A percentile compares a stretch with the other conserved stretches of the same genome.
Evolutionary conservation across 2,888 invertebrate genomes (phyloP).

Genomic region (Tetranychus piercei): DNA sequence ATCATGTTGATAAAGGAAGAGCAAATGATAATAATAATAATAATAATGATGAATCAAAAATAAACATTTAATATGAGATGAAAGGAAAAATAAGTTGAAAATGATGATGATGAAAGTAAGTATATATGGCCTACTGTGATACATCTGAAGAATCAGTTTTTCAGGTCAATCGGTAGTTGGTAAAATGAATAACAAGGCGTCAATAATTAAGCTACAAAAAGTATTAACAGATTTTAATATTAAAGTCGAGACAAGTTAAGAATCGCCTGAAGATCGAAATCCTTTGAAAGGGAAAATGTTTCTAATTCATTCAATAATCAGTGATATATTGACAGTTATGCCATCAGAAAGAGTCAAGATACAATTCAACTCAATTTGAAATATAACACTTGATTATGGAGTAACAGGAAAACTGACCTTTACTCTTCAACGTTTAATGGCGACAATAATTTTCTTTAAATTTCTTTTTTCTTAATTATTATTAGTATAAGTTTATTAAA

Average conservation of each 20-base stretch:
- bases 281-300: too few relatives aligned
- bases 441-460: too few relatives aligned
- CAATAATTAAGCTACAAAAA: background rate
- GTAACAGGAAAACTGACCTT: too few relatives aligned
- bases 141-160: background rate
- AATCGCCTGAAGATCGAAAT: background rate
- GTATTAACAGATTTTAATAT: background rate
- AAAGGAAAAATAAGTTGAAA: background rate
- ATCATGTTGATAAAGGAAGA: background rate
- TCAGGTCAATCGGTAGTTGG: background rate
- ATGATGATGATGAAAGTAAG: background rate
- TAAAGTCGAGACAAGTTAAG: background rate
- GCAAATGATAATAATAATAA: background rate
- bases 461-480: too few relatives aligned
- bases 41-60: background rate
- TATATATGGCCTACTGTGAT: background rate
- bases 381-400: too few relatives aligned
- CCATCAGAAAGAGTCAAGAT: background rate
- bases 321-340: background rate
- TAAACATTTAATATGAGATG: background rate
- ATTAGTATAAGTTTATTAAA: too few relatives aligned
- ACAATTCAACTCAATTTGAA: background rate
- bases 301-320: background rate
- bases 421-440: too few relatives aligned
- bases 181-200: background rate